Evolutionary conservation across 2,797 vertebrate species (phyloP).

Genomic region (Hemitrygon akajei): DNA sequence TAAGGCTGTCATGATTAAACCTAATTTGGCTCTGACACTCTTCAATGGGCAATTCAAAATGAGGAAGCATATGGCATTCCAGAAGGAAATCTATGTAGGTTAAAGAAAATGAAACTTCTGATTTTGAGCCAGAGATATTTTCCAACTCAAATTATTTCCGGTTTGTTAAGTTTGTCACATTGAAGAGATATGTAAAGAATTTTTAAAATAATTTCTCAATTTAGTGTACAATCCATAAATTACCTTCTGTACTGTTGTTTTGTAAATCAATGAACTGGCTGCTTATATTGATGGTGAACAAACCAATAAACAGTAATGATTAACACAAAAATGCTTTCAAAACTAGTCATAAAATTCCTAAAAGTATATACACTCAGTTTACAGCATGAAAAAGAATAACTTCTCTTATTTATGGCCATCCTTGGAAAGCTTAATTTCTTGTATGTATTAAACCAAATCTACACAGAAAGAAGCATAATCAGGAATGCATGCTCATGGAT

Average conservation of each 20-base stretch:
- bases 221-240: no score
- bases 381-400: neutral
- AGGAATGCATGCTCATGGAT: neutral
- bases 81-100: neutral
- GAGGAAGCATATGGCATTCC: neutral
- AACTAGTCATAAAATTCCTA: neutral
- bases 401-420: neutral
- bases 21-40: neutral
- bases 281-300: no score
- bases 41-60: constrained; percentile 4
- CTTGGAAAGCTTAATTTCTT: neutral
- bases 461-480: neutral
- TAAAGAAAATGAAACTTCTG: neutral
- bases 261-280: no score
- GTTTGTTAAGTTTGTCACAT: neutral
- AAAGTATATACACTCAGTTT: no score
- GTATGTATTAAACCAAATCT: neutral
- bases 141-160: neutral
- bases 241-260: no score
- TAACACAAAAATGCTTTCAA: no score
- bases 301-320: no score
- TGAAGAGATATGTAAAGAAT: neutral
- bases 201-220: no score
- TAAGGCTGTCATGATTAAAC: neutral
- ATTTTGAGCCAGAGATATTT: neutral